Conservation (phyloP, 2,888 invertebrate species). For the Pycnomerus fuliginosus region DNA sequence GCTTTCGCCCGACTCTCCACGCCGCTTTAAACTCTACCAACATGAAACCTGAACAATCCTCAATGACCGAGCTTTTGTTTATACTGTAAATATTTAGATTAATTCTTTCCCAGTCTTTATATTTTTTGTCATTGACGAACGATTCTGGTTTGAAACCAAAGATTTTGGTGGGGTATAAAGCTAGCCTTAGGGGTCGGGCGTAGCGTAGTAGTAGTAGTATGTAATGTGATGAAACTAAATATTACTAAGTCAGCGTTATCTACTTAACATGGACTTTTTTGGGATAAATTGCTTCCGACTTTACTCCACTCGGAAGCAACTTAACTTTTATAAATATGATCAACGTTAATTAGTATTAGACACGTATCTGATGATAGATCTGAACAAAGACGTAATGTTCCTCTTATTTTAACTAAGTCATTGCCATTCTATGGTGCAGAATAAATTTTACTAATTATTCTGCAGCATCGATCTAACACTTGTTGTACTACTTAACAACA, state of each 20-base stretch:
- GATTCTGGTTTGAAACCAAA: slow-evolving; percentile 49
- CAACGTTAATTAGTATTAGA: slow-evolving; percentile 39
- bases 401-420: slow-evolving; percentile 54
- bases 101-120: slow-evolving; percentile 25
- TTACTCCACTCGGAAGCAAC: slow-evolving; percentile 27
- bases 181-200: slow-evolving; percentile 38
- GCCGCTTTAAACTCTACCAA: slow-evolving; percentile 38
- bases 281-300: slow-evolving; percentile 28
- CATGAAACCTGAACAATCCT: slow-evolving; percentile 35
- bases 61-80: slow-evolving; percentile 35
- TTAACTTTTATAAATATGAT: slow-evolving; percentile 26
- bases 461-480: slow-evolving; percentile 35
- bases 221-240: slow-evolving; percentile 47
- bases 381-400: slow-evolving; percentile 53
- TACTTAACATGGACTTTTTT: slow-evolving; percentile 37
- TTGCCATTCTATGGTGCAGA: slow-evolving; percentile 37
- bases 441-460: slow-evolving; percentile 28
- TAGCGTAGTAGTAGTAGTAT: slow-evolving; percentile 39
- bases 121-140: slow-evolving; percentile 36
- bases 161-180: slow-evolving; percentile 44
- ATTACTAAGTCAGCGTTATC: slow-evolving; percentile 47
- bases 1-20: slow-evolving; percentile 33
- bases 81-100: slow-evolving; percentile 43
- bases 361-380: slow-evolving; percentile 39
- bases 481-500: slow-evolving; percentile 49